phyloP scores from a whole-genome alignment of 2,797 vertebrate genomes.

The Tapera naevia region DNA sequence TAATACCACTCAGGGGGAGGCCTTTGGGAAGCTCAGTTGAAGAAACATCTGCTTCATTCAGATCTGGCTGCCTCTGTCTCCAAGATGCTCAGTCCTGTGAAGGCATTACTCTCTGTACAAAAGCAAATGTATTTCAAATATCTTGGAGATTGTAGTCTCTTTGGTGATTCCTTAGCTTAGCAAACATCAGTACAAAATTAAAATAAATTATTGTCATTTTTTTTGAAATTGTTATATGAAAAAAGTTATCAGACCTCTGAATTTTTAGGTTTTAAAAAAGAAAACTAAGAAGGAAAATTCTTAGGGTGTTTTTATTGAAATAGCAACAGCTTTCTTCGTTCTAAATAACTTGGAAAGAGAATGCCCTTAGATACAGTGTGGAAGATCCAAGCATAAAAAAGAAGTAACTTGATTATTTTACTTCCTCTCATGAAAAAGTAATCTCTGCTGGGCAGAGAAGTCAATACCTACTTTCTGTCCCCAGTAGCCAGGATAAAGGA shows the following conservation, averaged over 20 bases:
- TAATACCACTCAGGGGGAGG: background rate
- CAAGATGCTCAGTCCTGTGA: background rate
- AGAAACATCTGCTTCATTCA: background rate
- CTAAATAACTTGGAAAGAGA: background rate
- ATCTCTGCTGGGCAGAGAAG: constrained; percentile 3
- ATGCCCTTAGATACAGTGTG: background rate
- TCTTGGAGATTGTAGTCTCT: background rate
- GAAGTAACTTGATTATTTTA: background rate
- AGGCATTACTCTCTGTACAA: background rate
- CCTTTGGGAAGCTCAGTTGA: background rate
- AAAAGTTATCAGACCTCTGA: background rate
- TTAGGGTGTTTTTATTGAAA: background rate
- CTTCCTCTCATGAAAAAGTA: background rate
- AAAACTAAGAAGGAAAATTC: background rate
- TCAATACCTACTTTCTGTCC: background rate
- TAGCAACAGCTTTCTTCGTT: background rate
- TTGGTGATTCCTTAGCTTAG: background rate
- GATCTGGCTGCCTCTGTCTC: background rate
- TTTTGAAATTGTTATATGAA: background rate
- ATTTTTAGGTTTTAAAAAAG: background rate
- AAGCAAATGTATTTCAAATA: background rate
- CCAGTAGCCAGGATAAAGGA: constrained; percentile 12
- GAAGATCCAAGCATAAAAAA: background rate
- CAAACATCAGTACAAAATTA: background rate
- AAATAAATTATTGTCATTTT: background rate